Percentiles rank a stretch among this genome's conserved stretches.
Evolutionary conservation across 2,888 invertebrate species (phyloP).

Genomic region (Synergus japonicus): DNA sequence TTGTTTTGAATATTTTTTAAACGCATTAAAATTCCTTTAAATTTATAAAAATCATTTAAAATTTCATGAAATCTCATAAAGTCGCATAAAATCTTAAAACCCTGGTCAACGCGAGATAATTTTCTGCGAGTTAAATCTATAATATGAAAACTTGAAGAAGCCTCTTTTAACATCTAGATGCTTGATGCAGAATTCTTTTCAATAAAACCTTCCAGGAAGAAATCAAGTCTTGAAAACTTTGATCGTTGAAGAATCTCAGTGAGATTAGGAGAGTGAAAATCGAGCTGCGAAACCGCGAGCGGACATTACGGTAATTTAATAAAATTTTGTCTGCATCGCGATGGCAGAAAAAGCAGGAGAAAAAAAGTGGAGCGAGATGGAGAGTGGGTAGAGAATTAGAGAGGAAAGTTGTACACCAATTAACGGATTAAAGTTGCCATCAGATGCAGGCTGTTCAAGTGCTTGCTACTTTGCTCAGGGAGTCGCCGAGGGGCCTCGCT

Average conservation of each 20-base stretch:
- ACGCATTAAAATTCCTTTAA: too few relatives aligned
- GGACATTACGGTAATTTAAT: slow-evolving; percentile 60
- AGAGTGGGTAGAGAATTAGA: slow-evolving; percentile 31
- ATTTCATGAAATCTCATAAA: too few relatives aligned
- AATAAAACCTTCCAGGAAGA: background rate
- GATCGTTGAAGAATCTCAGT: slow-evolving; percentile 42
- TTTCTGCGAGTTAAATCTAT: background rate
- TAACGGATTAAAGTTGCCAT: slow-evolving; percentile 72
- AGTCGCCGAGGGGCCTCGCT: slow-evolving; percentile 47
- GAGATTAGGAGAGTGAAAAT: slow-evolving; percentile 38
- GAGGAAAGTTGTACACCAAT: slow-evolving; percentile 71
- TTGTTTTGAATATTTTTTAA: too few relatives aligned
- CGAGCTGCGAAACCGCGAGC: slow-evolving; percentile 55
- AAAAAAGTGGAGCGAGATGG: slow-evolving; percentile 16
- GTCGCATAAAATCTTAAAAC: too few relatives aligned
- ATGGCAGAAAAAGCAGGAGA: slow-evolving; percentile 12
- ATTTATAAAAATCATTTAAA: too few relatives aligned
- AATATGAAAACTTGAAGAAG: background rate
- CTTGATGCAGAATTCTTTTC: slow-evolving; percentile 36
- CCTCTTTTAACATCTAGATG: background rate
- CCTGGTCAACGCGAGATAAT: too few relatives aligned
- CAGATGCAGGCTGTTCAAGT: slow-evolving; percentile 69
- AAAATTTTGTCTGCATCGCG: slow-evolving; percentile 53
- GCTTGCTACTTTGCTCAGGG: slow-evolving; percentile 52
- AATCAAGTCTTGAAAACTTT: slow-evolving; percentile 49